These are phyloP conservation scores for Drosophila birchii DNA, from an alignment of 2,888 invertebrate species.

Conservation along the genomic window DNA sequence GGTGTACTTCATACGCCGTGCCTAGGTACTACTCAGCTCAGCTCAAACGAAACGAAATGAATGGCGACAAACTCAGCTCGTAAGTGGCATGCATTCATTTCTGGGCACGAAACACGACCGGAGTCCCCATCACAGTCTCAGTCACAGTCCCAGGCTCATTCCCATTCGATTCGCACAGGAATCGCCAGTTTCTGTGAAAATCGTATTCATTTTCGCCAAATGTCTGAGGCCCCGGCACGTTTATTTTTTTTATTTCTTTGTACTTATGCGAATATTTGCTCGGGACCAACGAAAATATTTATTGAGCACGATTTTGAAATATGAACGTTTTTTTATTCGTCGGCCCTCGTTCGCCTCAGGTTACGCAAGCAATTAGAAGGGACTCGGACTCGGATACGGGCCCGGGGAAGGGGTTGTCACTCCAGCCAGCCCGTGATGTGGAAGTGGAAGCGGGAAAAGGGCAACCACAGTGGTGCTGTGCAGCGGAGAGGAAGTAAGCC, in stretches of 20 bases:
- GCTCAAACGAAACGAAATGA: constrained; percentile 51
- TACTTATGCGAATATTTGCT: constrained; percentile 51
- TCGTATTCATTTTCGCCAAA: constrained; percentile 54
- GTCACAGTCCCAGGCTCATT: constrained; percentile 5
- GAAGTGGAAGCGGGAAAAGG: constrained; percentile 51
- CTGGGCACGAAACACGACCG: constrained; percentile 47
- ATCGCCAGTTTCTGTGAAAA: constrained; percentile 47
- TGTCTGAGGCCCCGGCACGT: constrained; percentile 67
- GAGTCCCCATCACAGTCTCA: constrained; percentile 17
- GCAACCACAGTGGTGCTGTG: constrained; percentile 51
- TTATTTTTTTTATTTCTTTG: constrained; percentile 45
- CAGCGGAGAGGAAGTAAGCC: constrained; percentile 74
- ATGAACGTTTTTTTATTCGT: constrained; percentile 66
- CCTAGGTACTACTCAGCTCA: constrained; percentile 1
- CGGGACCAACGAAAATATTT: constrained; percentile 66
- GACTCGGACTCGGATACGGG: constrained; percentile 44
- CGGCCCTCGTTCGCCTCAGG: constrained; percentile 61
- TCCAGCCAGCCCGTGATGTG: constrained; percentile 21
- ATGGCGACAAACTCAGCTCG: constrained; percentile 59
- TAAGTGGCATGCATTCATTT: constrained; percentile 77
- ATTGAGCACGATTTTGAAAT: constrained; percentile 79
- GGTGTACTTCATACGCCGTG: neutral
- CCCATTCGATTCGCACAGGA: constrained; percentile 55
- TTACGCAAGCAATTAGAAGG: constrained; percentile 79
- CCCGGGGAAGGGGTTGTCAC: constrained; percentile 60